Evolutionary conservation across 2,888 invertebrate genomes (phyloP).

Genomic region (Gymnosoma rotundatum): DNA sequence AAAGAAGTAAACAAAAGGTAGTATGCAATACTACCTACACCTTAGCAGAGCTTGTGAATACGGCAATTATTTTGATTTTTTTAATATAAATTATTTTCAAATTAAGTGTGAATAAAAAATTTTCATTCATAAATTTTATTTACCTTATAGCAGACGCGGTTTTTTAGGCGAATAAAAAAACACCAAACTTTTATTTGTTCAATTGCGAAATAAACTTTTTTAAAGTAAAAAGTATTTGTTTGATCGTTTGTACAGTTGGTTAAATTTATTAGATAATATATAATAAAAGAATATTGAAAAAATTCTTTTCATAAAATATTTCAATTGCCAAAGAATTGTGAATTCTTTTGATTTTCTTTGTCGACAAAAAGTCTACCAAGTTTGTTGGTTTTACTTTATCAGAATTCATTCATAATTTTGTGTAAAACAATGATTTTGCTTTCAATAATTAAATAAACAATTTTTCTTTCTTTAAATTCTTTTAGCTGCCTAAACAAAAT

Average conservation of each 20-base stretch:
- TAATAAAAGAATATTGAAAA: background rate
- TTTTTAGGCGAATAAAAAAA: background rate
- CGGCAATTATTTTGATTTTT: no score
- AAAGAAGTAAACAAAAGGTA: no score
- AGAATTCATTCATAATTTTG: constrained; percentile 60
- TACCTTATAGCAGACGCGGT: constrained; percentile 6
- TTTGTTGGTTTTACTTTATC: constrained; percentile 24
- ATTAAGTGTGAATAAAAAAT: background rate
- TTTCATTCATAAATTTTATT: constrained; percentile 40
- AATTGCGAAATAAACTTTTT: constrained; percentile 29
- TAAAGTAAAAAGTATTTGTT: constrained; percentile 18
- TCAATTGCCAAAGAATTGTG: constrained; percentile 17
- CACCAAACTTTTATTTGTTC: constrained; percentile 28
- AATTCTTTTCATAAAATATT: background rate
- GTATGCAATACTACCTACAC: no score
- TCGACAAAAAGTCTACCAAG: constrained; percentile 61
- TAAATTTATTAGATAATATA: background rate
- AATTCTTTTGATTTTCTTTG: constrained; percentile 46
- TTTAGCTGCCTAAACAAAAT: constrained; percentile 50
- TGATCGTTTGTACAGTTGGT: background rate
- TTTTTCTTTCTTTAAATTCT: constrained; percentile 7
- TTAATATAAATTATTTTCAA: no score
- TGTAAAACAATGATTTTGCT: background rate
- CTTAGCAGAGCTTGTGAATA: no score
- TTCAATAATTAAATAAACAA: constrained; percentile 59